These are phyloP conservation scores for Mus caroli DNA, from an alignment of 2,797 vertebrate genomes.

Conservation along the genomic window DNA sequence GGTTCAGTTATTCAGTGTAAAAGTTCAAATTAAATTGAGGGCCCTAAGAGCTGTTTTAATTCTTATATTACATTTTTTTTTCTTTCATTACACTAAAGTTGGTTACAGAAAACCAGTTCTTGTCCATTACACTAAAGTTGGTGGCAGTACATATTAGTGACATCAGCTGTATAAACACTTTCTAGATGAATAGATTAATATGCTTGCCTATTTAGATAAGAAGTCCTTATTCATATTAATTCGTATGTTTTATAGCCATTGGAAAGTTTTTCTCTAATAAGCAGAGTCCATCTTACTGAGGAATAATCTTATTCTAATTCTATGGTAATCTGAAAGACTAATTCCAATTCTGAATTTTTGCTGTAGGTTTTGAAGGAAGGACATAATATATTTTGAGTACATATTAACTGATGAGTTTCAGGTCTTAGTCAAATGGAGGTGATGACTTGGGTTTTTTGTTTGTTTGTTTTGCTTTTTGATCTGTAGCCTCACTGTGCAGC, in stretches of 20 bases:
- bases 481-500: not conserved
- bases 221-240: constrained; percentile 6
- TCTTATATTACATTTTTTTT: not conserved
- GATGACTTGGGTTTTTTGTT: not conserved
- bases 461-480: not conserved
- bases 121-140: not conserved
- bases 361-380: constrained; percentile 32
- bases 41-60: not conserved
- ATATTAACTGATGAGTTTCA: constrained; percentile 13
- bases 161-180: not conserved
- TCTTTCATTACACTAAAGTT: not conserved
- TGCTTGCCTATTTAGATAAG: constrained; percentile 20
- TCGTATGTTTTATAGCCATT: constrained; percentile 4
- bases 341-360: not conserved
- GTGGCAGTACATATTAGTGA: not conserved
- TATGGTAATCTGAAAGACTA: not conserved
- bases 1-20: not conserved
- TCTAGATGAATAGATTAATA: not conserved
- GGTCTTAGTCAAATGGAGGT: not conserved
- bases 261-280: constrained; percentile 6
- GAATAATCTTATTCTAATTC: constrained; percentile 4
- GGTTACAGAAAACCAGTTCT: not conserved
- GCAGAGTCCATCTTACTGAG: not conserved
- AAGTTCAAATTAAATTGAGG: not conserved
- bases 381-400: not conserved